Base-by-base conservation (phyloP, 2,113 vertebrate genomes). In the Steatornis caripensis region DNA sequence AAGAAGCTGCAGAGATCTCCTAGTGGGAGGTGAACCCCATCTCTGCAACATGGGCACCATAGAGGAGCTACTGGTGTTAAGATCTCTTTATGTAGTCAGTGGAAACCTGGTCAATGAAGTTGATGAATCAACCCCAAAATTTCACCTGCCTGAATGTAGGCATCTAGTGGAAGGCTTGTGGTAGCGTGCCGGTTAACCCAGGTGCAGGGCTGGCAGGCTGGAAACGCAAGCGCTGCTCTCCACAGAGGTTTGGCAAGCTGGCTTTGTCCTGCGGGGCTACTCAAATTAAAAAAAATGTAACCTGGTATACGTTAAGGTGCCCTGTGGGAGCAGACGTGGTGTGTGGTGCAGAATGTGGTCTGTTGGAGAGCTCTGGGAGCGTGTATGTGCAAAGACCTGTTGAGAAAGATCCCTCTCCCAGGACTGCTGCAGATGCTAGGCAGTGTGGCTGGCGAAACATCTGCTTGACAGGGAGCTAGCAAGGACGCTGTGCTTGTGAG, bases 41-140 rank as follows among this genome's bases (percentile, higher is more conserved):
- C 66, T 24, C 15, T 49, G 48, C 51, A 37, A 2, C 0, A 0
- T 26, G 46, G 51, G 9, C 27, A 15, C 61, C 13, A 3, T 1
- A 4, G 13, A 30, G 58, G 48, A 89, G 48, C 70, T 46, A 6
- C 23, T 10, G 71, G 5, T 18, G 43, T 17, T 57, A 11, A 57
- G 27, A 18, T 20, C 8, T 70, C 27, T 16, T n/a, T 20, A 2
- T 20, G 3, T 10, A 22, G 5, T 49, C 53, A 29, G 26, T 41
- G 65, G 45, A 61, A 83, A 45, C 49, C 54, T 55, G 34, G 7
- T 24, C n/a, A 32, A 4, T n/a, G 45, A 27, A 15, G 57, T 0
- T 68, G 68, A 22, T 48, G 23, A 21, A 34, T 30, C 29, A 55
- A 8, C 12, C 57, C 71, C 76, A 29, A 4, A 41, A 29, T 10